A percentile compares a stretch with the other conserved stretches of the same genome.
Evolutionary conservation across 2,113 vertebrate genomes (phyloP).

Genomic region (Oryzias javanicus): DNA sequence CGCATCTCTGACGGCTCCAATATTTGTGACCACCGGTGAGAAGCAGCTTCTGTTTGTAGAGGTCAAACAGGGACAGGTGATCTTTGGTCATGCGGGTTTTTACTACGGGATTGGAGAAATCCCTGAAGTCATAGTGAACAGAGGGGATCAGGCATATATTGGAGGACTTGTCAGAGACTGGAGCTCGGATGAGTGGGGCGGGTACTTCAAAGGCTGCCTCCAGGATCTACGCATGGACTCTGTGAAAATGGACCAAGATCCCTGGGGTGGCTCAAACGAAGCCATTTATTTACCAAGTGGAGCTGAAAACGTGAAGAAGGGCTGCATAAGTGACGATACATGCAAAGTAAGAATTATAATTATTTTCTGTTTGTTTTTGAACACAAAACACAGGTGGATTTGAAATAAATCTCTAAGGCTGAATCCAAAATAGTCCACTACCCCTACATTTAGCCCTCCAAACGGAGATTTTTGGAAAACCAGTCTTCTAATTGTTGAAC

Average conservation of each 20-base stretch:
- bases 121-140: constrained; percentile 42
- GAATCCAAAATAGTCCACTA: too few relatives aligned
- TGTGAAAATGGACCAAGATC: constrained; percentile 65
- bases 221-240: constrained; percentile 85
- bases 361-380: not conserved
- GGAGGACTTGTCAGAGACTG: constrained; percentile 75
- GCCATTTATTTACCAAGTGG: constrained; percentile 48
- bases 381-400: too few relatives aligned
- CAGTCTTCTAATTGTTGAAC: too few relatives aligned
- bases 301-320: constrained; percentile 70
- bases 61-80: constrained; percentile 61
- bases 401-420: too few relatives aligned
- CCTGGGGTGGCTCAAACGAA: constrained; percentile 35
- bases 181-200: constrained; percentile 76
- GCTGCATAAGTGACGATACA: constrained; percentile 85
- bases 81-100: constrained; percentile 55
- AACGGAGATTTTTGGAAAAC: too few relatives aligned
- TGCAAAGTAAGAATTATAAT: constrained; percentile 77
- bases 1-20: constrained; percentile 52
- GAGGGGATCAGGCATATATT: constrained; percentile 72
- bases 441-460: too few relatives aligned
- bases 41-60: constrained; percentile 79
- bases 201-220: constrained; percentile 89
- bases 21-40: constrained; percentile 77
- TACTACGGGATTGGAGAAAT: constrained; percentile 72